Base-by-base conservation (phyloP, 1,140 invertebrate genomes). In the Drosophila lacteicornis region DNA sequence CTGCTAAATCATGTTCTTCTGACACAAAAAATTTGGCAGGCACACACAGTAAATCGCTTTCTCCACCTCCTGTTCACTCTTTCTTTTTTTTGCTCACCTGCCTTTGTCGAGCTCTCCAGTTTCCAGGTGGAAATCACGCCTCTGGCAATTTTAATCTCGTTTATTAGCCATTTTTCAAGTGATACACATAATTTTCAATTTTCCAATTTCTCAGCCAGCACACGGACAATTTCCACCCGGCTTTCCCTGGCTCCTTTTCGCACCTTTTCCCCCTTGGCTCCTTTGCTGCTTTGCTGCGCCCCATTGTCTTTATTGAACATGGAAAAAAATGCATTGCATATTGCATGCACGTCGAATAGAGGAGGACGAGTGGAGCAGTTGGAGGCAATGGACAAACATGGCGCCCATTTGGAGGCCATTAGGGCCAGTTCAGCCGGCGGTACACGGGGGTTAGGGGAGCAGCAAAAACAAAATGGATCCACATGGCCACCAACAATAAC, bases 91-190 rank as follows among this genome's bases (percentile, higher is more conserved):
- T 46, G 22, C 25, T 13, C 63, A 40, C 33, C 63, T 55, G 42
- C 67, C 49, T 30, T 68, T 38, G 62, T 46, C 11, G 36, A 27
- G 38, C 22, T 55, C 53, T 71, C 53, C 55, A 60, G 68, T 73
- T 78, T 78, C 27, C 62, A 56, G 65, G 56, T 70, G 61, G 61
- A 77, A 88, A 90, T 90, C 84, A 81, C 77, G 73, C 77, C 63
- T 49, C 69, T 75, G 73, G 74, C 85, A 80, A 90, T 90, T 88
- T 88, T 88, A 88, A 90, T 88, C 84, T 88, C 84, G 84, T 88
- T 88, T 88, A 88, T 88, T 88, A 90, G 85, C 85, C 74, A 88
- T 88, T 90, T 88, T 85, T 88, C 84, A 90, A 88, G 84, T 84
- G 81, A 77, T 88, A 84, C 80, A 90, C 84, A 90, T 84, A 78